These are phyloP conservation scores for Bothrops jararaca DNA, from an alignment of 2,113 vertebrate genomes.

Conservation along the genomic window DNA sequence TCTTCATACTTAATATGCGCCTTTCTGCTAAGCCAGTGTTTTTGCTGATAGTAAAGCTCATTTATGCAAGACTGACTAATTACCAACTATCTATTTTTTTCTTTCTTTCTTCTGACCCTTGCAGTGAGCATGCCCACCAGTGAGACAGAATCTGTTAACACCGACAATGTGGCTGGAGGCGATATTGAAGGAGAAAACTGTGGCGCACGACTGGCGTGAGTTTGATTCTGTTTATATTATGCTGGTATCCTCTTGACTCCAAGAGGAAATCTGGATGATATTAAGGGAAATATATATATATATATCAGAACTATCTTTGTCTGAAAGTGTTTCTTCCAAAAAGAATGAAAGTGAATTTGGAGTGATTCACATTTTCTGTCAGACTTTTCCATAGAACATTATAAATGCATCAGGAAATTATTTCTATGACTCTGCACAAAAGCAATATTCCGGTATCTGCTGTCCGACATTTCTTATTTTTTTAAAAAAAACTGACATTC, in stretches of 20 bases:
- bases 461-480: not conserved
- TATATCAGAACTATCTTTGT: not conserved
- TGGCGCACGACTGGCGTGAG: conserved; percentile 94
- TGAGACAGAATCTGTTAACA: conserved; percentile 97
- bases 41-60: not conserved
- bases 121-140: conserved; percentile 98
- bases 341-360: not conserved
- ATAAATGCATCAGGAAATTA: not conserved
- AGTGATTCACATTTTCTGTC: not conserved
- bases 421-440: not conserved
- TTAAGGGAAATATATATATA: not conserved
- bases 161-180: conserved; percentile 90
- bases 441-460: not conserved
- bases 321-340: not conserved
- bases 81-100: conserved; percentile 32
- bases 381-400: not conserved
- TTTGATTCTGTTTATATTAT: conserved; percentile 43
- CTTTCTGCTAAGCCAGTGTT: not conserved
- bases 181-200: conserved; percentile 95
- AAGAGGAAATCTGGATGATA: conserved; percentile 13
- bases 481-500: not conserved
- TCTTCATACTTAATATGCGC: not conserved
- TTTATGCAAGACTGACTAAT: conserved; percentile 19
- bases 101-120: conserved; percentile 51
- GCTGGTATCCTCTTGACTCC: conserved; percentile 62